A percentile compares a stretch with the other conserved stretches of the same genome.
Evolutionary conservation across 1,140 invertebrate genomes (phyloP).

Genomic region (Drosophila kurseongensis): DNA sequence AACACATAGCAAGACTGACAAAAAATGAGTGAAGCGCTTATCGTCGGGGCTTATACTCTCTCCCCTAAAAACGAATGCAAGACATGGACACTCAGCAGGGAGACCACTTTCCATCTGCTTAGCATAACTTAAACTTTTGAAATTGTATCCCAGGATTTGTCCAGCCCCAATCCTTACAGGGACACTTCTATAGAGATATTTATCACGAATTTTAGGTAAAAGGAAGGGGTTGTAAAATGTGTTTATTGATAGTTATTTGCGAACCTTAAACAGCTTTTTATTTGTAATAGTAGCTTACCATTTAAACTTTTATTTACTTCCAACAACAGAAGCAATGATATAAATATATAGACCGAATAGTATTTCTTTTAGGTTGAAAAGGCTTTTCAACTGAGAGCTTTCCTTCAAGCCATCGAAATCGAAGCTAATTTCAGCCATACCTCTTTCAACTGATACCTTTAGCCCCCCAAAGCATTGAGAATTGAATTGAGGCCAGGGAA

Average conservation of each 20-base stretch:
- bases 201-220: constrained; percentile 11
- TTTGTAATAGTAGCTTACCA: background rate
- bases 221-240: background rate
- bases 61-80: background rate
- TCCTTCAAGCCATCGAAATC: background rate
- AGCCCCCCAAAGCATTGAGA: background rate
- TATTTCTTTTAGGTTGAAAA: too few relatives aligned
- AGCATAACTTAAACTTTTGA: constrained; percentile 47
- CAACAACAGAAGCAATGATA: too few relatives aligned
- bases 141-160: constrained; percentile 41
- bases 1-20: constrained; percentile 15
- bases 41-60: constrained; percentile 26
- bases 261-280: background rate
- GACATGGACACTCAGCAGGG: background rate
- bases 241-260: too few relatives aligned
- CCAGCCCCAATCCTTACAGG: constrained; percentile 3
- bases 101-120: constrained; percentile 34
- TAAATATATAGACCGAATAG: too few relatives aligned
- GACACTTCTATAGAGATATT: constrained; percentile 26
- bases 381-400: too few relatives aligned
- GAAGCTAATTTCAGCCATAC: background rate
- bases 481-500: constrained; percentile 2
- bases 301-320: background rate
- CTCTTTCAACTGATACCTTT: background rate
- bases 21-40: constrained; percentile 42